Evolutionary conservation across 2,888 invertebrate genomes (phyloP).

Genomic region (Amphipyra berbera): DNA sequence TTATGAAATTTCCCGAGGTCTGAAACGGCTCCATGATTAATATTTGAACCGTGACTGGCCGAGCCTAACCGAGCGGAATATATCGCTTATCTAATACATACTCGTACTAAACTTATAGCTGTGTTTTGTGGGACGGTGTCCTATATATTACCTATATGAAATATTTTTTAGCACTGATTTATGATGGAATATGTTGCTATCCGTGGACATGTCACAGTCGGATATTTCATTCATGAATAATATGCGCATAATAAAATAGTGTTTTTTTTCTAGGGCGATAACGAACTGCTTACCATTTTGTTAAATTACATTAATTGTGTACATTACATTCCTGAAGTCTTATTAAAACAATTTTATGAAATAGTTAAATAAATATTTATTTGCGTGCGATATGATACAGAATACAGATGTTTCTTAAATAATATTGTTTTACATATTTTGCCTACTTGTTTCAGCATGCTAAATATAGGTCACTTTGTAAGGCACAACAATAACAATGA

Average conservation of each 20-base stretch:
- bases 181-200: conserved; percentile 25
- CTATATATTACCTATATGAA: conserved; percentile 30
- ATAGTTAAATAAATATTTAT: too few relatives aligned
- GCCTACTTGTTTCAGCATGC: too few relatives aligned
- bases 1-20: conserved; percentile 77
- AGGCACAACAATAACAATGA: too few relatives aligned
- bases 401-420: too few relatives aligned
- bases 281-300: too few relatives aligned
- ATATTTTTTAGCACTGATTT: conserved; percentile 42
- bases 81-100: conserved; percentile 67
- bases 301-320: too few relatives aligned
- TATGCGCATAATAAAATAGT: conserved; percentile 1
- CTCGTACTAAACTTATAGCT: conserved; percentile 25
- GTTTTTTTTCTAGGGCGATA: too few relatives aligned
- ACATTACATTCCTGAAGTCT: too few relatives aligned
- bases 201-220: conserved; percentile 9
- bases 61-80: conserved; percentile 68
- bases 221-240: conserved; percentile 37
- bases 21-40: conserved; percentile 80
- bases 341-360: too few relatives aligned
- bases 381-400: too few relatives aligned
- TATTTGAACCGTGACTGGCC: conserved; percentile 81
- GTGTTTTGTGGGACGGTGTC: conserved; percentile 30
- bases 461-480: too few relatives aligned
- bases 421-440: too few relatives aligned